phyloP scores from a whole-genome alignment of 2,113 vertebrate species.

The Microtus richardsoni region DNA sequence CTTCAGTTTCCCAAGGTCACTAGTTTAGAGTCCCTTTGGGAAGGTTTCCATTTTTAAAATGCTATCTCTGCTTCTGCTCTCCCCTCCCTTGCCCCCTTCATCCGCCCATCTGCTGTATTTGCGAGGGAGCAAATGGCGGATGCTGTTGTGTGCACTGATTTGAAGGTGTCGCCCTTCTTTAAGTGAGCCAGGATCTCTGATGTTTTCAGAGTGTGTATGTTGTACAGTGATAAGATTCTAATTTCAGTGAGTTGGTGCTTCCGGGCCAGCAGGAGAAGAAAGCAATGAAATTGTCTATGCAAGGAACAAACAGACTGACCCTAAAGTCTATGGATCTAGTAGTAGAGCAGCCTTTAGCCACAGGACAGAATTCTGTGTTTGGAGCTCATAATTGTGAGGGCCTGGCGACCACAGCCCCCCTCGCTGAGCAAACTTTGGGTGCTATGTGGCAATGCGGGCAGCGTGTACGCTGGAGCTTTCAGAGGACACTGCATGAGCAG shows the following conservation, averaged over 20 bases:
- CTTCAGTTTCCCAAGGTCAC: background rate
- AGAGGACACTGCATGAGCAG: constrained; percentile 64
- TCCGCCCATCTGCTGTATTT: background rate
- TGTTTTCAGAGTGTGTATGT: constrained; percentile 11
- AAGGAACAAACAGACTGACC: constrained; percentile 18
- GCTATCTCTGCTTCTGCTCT: background rate
- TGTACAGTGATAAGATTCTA: constrained; percentile 45
- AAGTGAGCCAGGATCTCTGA: background rate
- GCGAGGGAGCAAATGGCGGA: background rate
- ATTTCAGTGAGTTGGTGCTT: constrained; percentile 6
- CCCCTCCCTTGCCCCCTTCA: background rate
- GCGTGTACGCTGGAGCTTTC: background rate
- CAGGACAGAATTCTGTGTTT: background rate
- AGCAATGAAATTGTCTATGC: constrained; percentile 58
- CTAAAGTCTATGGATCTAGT: background rate
- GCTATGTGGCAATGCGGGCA: background rate
- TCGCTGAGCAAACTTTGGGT: background rate
- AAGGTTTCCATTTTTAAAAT: background rate
- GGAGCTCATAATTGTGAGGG: constrained; percentile 12
- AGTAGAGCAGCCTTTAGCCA: background rate
- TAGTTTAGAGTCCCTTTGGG: background rate
- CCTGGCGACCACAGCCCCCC: background rate
- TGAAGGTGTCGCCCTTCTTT: background rate
- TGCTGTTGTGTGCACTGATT: background rate
- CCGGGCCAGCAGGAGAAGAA: constrained; percentile 37